These are phyloP conservation scores for Catamblyrhynchus diadema DNA, from an alignment of 2,797 vertebrate genomes.

Conservation along the genomic window DNA sequence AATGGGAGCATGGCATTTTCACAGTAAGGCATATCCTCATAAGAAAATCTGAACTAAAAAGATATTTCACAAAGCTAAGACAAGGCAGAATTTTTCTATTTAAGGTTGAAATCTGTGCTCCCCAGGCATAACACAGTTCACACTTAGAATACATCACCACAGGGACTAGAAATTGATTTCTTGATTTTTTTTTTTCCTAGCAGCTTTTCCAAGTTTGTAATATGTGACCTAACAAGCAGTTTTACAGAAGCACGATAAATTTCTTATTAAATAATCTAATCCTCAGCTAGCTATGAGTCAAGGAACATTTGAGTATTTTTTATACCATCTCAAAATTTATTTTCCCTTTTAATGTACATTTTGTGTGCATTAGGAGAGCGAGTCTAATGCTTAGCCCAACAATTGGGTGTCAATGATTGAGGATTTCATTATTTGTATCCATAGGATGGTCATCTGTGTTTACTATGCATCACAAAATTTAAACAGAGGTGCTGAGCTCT, in stretches of 20 bases:
- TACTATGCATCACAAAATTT: neutral
- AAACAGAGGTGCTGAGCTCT: neutral
- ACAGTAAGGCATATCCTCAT: neutral
- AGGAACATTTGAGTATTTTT: neutral
- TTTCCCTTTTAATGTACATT: neutral
- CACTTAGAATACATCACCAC: neutral
- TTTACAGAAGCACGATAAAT: neutral
- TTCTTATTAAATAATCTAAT: neutral
- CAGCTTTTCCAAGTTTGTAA: neutral
- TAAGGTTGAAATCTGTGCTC: conserved; percentile 29
- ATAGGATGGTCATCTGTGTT: neutral
- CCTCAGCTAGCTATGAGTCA: neutral
- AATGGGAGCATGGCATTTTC: neutral
- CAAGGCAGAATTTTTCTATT: conserved; percentile 22
- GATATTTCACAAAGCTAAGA: neutral
- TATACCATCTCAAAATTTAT: neutral
- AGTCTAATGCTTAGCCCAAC: neutral
- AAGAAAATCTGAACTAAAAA: neutral
- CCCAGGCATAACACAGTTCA: neutral
- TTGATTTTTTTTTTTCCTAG: conserved; percentile 33
- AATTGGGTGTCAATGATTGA: neutral
- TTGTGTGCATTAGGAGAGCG: neutral
- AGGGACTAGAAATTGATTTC: conserved; percentile 29
- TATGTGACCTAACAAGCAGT: neutral
- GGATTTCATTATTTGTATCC: neutral